Conservation (phyloP, 2,888 invertebrate genomes). For the Andrena bucephala region DNA sequence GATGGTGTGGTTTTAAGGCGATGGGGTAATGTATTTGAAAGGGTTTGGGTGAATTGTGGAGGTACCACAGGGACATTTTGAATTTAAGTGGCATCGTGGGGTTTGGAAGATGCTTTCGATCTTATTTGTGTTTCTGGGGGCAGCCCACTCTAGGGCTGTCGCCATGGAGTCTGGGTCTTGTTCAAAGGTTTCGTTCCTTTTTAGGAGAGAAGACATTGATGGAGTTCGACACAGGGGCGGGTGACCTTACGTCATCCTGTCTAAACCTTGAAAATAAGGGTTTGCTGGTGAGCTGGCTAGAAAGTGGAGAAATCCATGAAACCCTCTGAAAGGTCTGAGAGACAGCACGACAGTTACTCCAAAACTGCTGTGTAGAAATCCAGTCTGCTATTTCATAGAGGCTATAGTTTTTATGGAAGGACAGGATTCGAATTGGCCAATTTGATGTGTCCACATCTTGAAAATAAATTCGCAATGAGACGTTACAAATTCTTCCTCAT, state of each 20-base stretch:
- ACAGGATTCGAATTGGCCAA: too few species aligned
- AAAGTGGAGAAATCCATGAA: constrained; percentile 1
- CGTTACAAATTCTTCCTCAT: too few species aligned
- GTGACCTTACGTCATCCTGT: neutral
- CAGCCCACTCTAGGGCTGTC: neutral
- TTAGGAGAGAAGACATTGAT: constrained; percentile 2
- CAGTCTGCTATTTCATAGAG: neutral
- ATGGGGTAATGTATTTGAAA: too few species aligned
- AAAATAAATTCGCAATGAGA: too few species aligned
- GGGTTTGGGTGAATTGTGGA: too few species aligned
- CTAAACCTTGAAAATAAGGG: constrained; percentile 2
- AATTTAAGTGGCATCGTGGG: neutral
- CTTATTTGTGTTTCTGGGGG: neutral
- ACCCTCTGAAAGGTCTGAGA: neutral
- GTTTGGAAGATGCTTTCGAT: neutral
- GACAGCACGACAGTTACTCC: neutral
- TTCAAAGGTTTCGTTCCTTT: neutral
- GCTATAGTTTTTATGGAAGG: neutral
- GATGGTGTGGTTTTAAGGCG: too few species aligned
- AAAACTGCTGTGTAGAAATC: neutral
- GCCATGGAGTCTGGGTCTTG: neutral
- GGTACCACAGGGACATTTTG: neutral
- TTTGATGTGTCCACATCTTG: too few species aligned
- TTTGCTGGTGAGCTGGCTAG: neutral
- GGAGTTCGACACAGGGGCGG: neutral